Base-by-base conservation (phyloP, 2,888 invertebrate genomes). In the Philhelius pedissequus region DNA sequence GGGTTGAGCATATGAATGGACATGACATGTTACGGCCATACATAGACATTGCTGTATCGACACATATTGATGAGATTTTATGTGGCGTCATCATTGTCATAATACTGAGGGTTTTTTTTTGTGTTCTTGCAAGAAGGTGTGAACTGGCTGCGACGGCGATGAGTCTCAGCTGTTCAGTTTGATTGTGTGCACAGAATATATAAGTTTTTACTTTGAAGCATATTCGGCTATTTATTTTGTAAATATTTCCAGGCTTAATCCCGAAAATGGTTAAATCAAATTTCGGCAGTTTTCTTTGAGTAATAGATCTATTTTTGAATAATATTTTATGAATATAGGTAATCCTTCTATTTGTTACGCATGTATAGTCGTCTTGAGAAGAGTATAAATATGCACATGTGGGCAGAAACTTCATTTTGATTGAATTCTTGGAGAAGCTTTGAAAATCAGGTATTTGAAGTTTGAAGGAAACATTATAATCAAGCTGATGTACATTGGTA, bases 11-110 rank as follows among this genome's bases (percentile, higher is more conserved):
- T 58, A 78, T 52, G 30, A 77, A 84, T 86, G 81, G 86, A 71
- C 71, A 71, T 64, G 20, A n/a, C 30, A 20, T 30, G 43, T 1
- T 7, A 3, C 5, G 68, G 35, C 40, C 71, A 62, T 48, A n/a
- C n/a, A 58, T 45, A 58, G 66, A 69, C 40, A 60, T 68, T 54
- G 52, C 68, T 68, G 13, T 76, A 66, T 82, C 38, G 82, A 77
- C 60, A 68, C 60, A 69, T 74, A 78, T 74, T 76, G 81, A 81
- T 76, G 70, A 64, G 64, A 76, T 71, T 78, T 78, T 74, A 70
- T 83, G 83, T 79, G 68, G 74, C 78, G 78, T 78, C 83, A 83
- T 83, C 78, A 69, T 69, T 77, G 78, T 78, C 77, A 83, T 74
- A 73, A 78, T 82, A 74, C 77, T 74, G 62, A n/a, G n/a, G 74